Conservation (phyloP, 2,888 invertebrate species). For the Trilocha varians region DNA sequence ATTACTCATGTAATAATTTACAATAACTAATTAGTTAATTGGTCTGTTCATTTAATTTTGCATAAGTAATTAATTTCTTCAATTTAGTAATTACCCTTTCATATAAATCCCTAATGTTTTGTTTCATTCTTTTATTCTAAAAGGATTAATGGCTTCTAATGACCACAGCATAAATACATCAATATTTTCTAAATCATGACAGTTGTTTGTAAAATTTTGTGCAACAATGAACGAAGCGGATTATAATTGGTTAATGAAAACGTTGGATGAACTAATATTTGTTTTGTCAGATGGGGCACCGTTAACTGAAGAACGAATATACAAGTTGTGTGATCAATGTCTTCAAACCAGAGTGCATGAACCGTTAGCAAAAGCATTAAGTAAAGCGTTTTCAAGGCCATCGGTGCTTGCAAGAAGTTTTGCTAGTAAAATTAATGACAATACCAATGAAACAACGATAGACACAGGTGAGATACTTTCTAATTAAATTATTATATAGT, state of each 20-base stretch:
- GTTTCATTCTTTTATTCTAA: too few species aligned
- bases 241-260: conserved; percentile 20
- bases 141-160: too few species aligned
- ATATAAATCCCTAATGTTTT: too few species aligned
- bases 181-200: too few species aligned
- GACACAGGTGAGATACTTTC: conserved; percentile 35
- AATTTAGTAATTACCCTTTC: too few species aligned
- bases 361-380: conserved; percentile 81
- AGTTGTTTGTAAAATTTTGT: too few species aligned
- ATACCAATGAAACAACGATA: conserved; percentile 21
- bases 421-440: conserved; percentile 50
- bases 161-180: too few species aligned
- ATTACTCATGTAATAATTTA: too few species aligned
- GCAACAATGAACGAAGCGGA: conserved; percentile 12
- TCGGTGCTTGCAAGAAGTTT: conserved; percentile 80
- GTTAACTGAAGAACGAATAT: conserved; percentile 83
- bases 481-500: neutral
- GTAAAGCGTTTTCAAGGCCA: conserved; percentile 81
- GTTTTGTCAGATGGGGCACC: conserved; percentile 51
- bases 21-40: too few species aligned
- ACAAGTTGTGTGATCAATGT: conserved; percentile 83
- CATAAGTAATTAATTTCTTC: too few species aligned
- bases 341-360: conserved; percentile 78
- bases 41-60: too few species aligned
- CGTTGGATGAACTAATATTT: conserved; percentile 32